Conservation (phyloP, 2,113 vertebrate genomes). For the Callopanchax toddi region DNA sequence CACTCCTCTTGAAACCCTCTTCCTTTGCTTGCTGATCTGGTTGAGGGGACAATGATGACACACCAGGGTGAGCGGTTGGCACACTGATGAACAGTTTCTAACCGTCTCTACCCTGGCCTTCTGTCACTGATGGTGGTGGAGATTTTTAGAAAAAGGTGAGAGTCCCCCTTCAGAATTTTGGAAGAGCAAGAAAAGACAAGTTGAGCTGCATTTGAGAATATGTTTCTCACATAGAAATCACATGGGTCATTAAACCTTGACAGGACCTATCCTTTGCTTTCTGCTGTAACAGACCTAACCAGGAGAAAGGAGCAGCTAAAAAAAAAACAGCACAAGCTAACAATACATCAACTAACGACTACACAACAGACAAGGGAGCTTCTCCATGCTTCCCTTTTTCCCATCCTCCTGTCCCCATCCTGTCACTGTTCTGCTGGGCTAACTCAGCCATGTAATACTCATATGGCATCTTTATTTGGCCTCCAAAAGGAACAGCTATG, state of each 20-base stretch:
- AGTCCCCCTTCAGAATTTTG: slow-evolving; percentile 26
- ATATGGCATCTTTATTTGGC: slow-evolving; percentile 40
- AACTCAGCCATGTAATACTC: slow-evolving; percentile 25
- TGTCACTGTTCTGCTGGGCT: slow-evolving; percentile 37
- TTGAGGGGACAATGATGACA: slow-evolving; percentile 36
- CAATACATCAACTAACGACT: slow-evolving; percentile 14
- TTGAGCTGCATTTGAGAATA: slow-evolving; percentile 52
- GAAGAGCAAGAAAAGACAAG: slow-evolving; percentile 60
- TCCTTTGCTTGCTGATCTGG: slow-evolving; percentile 22
- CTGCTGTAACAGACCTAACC: slow-evolving; percentile 55
- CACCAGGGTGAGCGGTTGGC: slow-evolving; percentile 35
- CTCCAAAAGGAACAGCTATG: slow-evolving; percentile 27
- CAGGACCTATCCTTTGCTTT: slow-evolving; percentile 77
- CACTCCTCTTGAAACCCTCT: not conserved
- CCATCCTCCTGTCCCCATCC: slow-evolving; percentile 16
- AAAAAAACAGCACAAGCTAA: slow-evolving; percentile 31
- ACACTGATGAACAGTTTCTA: slow-evolving; percentile 53
- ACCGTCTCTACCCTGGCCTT: slow-evolving; percentile 46
- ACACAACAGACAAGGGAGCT: slow-evolving; percentile 29
- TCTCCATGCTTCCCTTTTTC: slow-evolving; percentile 12
- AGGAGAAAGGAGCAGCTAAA: slow-evolving; percentile 25
- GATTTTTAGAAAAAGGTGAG: slow-evolving; percentile 26
- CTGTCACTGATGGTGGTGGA: slow-evolving; percentile 58
- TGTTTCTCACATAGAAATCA: slow-evolving; percentile 63
- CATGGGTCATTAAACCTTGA: slow-evolving; percentile 80